Conservation (phyloP, 1,140 invertebrate species). For the Gonatopus flavifemur region DNA sequence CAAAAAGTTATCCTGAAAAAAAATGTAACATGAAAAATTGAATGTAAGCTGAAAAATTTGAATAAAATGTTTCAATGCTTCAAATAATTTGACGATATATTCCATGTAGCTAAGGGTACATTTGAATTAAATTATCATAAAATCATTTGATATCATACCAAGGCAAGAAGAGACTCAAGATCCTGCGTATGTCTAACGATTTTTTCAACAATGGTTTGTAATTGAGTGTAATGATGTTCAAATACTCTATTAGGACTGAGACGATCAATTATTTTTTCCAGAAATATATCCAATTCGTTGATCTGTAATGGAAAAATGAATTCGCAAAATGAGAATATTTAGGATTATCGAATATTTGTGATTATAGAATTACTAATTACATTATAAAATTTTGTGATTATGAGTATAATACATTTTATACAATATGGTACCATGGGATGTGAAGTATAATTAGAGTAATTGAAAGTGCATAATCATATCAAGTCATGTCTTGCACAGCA, state of each 20-base stretch:
- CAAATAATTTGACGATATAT: no score
- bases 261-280: slow-evolving; percentile 83
- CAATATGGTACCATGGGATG: no score
- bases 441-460: no score
- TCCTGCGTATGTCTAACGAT: slow-evolving; percentile 74
- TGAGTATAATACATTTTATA: slow-evolving; percentile 7
- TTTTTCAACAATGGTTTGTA: slow-evolving; percentile 77
- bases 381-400: slow-evolving; percentile 2
- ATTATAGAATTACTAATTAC: no score
- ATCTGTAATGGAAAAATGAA: slow-evolving; percentile 60
- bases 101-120: no score
- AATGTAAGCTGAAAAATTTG: slow-evolving; percentile 1
- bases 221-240: slow-evolving; percentile 76
- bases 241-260: slow-evolving; percentile 70
- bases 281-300: slow-evolving; percentile 79
- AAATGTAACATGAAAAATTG: no score
- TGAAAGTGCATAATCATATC: no score
- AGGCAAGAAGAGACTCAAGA: slow-evolving; percentile 74
- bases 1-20: slow-evolving; percentile 80
- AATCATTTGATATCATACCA: slow-evolving; percentile 59
- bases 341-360: no score
- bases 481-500: no score
- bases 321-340: slow-evolving; percentile 30
- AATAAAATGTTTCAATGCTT: slow-evolving; percentile 9
- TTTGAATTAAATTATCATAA: not conserved